Percentiles rank a stretch among this genome's conserved stretches.
phyloP scores from a whole-genome alignment of 2,797 vertebrate genomes.

The Anomalospiza imberbis region DNA sequence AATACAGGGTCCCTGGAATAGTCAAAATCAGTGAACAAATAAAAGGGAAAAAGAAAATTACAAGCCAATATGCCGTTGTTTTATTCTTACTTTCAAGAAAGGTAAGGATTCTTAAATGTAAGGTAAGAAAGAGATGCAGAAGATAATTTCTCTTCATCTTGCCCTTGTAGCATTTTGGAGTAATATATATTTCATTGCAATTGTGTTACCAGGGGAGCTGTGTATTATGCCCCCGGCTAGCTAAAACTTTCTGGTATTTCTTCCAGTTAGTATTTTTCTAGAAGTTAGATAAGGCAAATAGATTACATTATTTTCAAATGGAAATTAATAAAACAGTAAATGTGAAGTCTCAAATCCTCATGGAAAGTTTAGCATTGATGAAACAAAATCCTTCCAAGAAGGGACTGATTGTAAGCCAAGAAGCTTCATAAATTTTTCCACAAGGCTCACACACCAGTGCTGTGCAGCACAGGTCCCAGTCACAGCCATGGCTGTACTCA shows the following conservation, averaged over 20 bases:
- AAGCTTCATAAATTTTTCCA: background rate
- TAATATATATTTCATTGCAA: background rate
- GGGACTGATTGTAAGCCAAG: background rate
- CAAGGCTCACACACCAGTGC: background rate
- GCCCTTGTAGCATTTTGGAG: background rate
- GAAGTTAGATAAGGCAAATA: background rate
- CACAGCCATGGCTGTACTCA: background rate
- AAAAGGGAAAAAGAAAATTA: background rate
- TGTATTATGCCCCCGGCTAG: background rate
- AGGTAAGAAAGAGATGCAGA: background rate
- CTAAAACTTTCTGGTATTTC: background rate
- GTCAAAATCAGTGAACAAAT: background rate
- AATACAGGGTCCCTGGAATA: background rate
- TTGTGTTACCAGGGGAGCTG: background rate
- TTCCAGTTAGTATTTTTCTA: background rate
- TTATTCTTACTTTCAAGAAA: background rate
- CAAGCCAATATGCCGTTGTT: background rate
- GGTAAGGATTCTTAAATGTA: background rate
- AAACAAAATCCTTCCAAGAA: background rate
- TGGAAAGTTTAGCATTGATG: background rate
- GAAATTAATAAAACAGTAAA: background rate
- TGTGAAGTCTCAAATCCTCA: background rate
- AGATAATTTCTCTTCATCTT: background rate
- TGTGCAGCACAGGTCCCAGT: background rate
- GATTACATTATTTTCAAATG: background rate